phyloP scores from a whole-genome alignment of 2,797 vertebrate genomes.

The Spatula clypeata region DNA sequence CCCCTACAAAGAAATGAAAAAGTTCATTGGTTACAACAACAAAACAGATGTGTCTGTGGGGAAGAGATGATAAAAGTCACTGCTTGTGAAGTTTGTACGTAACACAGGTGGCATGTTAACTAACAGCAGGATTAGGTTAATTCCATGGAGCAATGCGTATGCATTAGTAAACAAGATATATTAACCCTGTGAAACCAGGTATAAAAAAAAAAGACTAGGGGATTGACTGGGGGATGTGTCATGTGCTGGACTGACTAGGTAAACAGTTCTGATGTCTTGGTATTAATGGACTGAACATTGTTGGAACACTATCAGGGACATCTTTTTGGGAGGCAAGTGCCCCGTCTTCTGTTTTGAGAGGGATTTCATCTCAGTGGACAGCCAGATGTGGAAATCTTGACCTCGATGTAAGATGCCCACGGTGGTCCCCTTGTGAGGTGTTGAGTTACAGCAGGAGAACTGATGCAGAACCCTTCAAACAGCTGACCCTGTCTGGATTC shows the following conservation, averaged over 20 bases:
- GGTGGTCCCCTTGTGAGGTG: rapidly evolving
- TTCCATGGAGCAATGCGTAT: background rate
- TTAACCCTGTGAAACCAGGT: background rate
- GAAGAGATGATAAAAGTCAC: background rate
- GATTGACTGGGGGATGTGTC: background rate
- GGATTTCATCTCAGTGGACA: background rate
- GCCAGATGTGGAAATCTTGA: background rate
- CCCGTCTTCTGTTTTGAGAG: background rate
- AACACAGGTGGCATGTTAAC: background rate
- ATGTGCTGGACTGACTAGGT: background rate
- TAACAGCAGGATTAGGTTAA: background rate
- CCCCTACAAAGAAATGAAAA: background rate
- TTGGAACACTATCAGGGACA: background rate
- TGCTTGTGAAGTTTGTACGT: background rate
- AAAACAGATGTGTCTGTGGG: background rate
- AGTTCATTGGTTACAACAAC: background rate
- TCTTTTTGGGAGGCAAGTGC: background rate
- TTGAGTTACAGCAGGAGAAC: background rate
- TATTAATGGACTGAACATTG: background rate
- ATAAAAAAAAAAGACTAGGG: too few species aligned
- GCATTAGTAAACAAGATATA: background rate
- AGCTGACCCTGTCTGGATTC: background rate
- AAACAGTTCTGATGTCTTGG: background rate
- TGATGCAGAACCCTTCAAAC: background rate
- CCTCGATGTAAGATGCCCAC: too few species aligned